These are phyloP conservation scores for Mobula birostris DNA, from an alignment of 2,113 vertebrate genomes.

Conservation along the genomic window DNA sequence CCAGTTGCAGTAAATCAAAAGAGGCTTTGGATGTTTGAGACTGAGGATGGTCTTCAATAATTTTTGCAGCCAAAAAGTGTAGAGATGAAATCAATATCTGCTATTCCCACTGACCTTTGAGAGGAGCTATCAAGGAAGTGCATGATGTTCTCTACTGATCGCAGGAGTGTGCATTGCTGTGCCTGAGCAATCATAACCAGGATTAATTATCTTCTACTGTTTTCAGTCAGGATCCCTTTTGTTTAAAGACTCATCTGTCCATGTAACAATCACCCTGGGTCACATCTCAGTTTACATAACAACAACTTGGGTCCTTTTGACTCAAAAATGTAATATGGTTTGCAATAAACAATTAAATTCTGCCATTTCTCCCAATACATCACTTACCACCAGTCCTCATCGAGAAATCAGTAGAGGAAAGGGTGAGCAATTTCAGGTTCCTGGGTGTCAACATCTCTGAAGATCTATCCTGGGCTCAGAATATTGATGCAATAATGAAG, in stretches of 20 bases:
- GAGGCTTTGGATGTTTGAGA: no score
- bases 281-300: background rate
- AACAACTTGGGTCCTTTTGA: background rate
- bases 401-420: no score
- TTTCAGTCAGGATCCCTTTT: background rate
- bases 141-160: background rate
- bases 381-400: no score
- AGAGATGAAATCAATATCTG: background rate
- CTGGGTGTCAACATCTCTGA: no score
- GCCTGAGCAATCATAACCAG: background rate
- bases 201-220: background rate
- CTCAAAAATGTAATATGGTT: background rate
- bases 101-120: background rate
- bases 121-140: background rate
- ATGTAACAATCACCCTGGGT: no score
- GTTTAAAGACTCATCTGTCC: background rate
- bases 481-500: no score
- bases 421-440: no score
- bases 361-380: background rate
- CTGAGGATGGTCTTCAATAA: no score
- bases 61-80: background rate
- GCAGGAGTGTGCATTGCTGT: background rate
- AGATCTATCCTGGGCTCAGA: no score
- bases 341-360: background rate
- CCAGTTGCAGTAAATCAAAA: no score